phyloP scores from a whole-genome alignment of 2,797 vertebrate species.

The Agapornis canus region DNA sequence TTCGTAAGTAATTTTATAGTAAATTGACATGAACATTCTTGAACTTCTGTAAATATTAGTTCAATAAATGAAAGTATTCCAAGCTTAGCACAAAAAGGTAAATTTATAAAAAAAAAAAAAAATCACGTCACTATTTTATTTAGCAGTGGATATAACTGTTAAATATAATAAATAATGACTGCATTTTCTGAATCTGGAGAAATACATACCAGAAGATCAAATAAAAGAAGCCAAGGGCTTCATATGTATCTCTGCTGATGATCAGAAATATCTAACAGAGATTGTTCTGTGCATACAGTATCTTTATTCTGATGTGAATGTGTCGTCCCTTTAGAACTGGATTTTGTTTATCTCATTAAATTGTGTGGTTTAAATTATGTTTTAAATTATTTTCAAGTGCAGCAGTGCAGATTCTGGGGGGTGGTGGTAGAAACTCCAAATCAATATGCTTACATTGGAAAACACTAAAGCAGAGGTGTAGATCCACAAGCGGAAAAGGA shows the following conservation, averaged over 20 bases:
- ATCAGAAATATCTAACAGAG: not conserved
- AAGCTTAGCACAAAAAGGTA: not conserved
- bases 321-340: not conserved
- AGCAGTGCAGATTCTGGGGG: not conserved
- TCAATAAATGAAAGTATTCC: not conserved
- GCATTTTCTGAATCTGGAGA: not conserved
- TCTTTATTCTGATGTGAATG: not conserved
- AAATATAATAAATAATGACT: not conserved
- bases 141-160: not conserved
- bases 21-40: not conserved
- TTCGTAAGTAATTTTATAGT: not conserved
- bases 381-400: not conserved
- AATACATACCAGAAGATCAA: not conserved
- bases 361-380: not conserved
- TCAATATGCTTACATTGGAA: not conserved
- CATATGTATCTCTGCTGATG: not conserved
- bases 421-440: not conserved
- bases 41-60: not conserved
- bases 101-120: not conserved
- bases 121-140: accelerated
- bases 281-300: not conserved
- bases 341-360: not conserved
- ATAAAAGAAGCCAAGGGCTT: not conserved
- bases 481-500: not conserved
- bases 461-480: not conserved